Base-by-base conservation (phyloP, 2,888 invertebrate species). In the Heliconius sara region DNA sequence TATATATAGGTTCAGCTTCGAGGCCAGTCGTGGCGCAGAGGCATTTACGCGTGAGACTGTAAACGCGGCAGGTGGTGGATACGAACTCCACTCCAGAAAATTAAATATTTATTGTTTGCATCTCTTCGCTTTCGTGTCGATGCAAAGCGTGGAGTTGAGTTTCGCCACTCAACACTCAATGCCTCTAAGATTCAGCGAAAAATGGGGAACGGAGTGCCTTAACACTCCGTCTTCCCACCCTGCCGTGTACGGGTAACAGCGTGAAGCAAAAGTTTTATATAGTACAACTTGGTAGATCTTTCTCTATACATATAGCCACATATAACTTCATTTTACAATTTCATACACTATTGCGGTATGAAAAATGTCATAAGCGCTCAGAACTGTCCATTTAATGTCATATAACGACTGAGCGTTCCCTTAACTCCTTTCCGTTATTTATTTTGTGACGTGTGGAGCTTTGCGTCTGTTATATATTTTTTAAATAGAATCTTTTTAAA, bases 351-450 rank as follows among this genome's bases (percentile, higher is more conserved):
- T 43, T 70, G 43, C 25, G 70, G 70, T 16, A 70, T 25, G 70
- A 70, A 70, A 70, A 70, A 70, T 70, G 70, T 47, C 43, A 70
- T 70, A 43, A 47, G 70, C 70, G 70, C 25, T 43, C 70, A 70
- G 70, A 70, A 43, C 70, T 70, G 70, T 70, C 70, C 43, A 25
- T 70, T 70, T 70, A 70, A 70, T 70, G 70, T 70, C 70, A 70
- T 43, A 70, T 70, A 43, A 70, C 43, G 43, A 70, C 70, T 47
- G 47, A 70, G 70, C 70, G 70, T 70, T 47, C 43, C 43, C 70
- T 47, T 43, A 39, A 43, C 68, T 43, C n/a, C 68, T 68, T 68
- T 25, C 43, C 70, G 70, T 70, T 70, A 47, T 70, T 68, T 70
- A 47, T 43, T 70, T 68, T 43, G 43, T 25, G 25, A 70, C 16